These are phyloP conservation scores for Gobio occitaniae DNA, from an alignment of 2,797 vertebrate species.

Conservation along the genomic window DNA sequence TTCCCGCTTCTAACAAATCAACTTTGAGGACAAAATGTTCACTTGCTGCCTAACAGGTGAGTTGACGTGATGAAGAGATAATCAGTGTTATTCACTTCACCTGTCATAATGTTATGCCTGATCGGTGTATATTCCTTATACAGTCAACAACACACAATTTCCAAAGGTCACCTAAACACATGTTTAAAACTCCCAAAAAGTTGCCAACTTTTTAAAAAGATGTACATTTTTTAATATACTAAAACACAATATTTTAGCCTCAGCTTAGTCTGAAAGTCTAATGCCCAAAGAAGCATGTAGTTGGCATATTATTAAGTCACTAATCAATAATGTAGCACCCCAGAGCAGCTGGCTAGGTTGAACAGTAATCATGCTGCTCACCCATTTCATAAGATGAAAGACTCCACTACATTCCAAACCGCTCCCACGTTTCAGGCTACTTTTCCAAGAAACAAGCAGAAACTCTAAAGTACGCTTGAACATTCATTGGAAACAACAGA, in stretches of 20 bases:
- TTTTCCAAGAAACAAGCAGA: not conserved
- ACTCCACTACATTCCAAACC: slow-evolving; percentile 41
- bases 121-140: not conserved
- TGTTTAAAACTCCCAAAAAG: not conserved
- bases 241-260: not conserved
- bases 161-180: not conserved
- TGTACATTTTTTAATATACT: not conserved
- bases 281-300: not conserved
- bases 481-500: slow-evolving; percentile 37
- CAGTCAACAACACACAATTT: not conserved
- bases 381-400: not conserved
- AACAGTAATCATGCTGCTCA: slow-evolving; percentile 13
- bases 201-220: not conserved
- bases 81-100: no score
- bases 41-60: no score
- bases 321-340: slow-evolving; percentile 51
- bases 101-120: no score
- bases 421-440: slow-evolving; percentile 56
- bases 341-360: not conserved
- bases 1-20: no score
- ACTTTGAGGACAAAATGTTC: no score
- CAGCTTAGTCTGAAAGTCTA: not conserved
- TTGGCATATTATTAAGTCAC: slow-evolving; percentile 40
- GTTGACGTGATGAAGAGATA: no score
- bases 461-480: not conserved